Base-by-base conservation (phyloP, 2,888 invertebrate species). In the Ptilodon capucinus region DNA sequence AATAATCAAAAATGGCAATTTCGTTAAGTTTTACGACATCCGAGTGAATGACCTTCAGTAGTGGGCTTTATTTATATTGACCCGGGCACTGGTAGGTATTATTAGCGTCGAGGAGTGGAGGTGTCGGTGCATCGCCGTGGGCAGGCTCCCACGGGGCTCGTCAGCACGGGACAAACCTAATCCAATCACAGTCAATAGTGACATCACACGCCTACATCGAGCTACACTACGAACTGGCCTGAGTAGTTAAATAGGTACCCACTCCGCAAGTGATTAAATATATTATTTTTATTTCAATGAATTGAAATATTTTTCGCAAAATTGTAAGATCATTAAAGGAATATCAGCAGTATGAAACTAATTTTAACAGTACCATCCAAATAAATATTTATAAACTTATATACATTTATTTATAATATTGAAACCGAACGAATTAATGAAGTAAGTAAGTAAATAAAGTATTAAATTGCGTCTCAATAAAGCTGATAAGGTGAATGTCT, bases 161-260 rank as follows among this genome's bases (percentile, higher is more conserved):
- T 93, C 93, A 92, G 83, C 83, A 69, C 84, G 86, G 70, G 76
- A 76, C 80, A 75, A 76, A 92, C 91, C 92, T 93, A 93, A 93
- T 93, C 93, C 93, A 94, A 94, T 94, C 93, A 93, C 92, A 68
- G 76, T 60, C 72, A 73, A 75, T 73, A 74, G 70, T 68, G 68
- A 76, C 68, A 74, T 72, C 73, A 71, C 82, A 82, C 84, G 82
- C 83, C 85, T 82, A 71, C 79, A 55, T 64, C 49, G 36, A 60
- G 60, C 62, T 59, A 60, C 63, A 60, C 60, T 59, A 59, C 63
- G 59, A 11, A 30, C 30, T 30, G n/a, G n/a, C n/a, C n/a, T n/a
- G n/a, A n/a, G n/a, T n/a, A n/a, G n/a, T n/a, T n/a, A n/a, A n/a
- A n/a, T n/a, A n/a, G n/a, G n/a, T n/a, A n/a, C n/a, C 11, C 30